phyloP scores from a whole-genome alignment of 2,797 vertebrate genomes.

The Columba guinea region DNA sequence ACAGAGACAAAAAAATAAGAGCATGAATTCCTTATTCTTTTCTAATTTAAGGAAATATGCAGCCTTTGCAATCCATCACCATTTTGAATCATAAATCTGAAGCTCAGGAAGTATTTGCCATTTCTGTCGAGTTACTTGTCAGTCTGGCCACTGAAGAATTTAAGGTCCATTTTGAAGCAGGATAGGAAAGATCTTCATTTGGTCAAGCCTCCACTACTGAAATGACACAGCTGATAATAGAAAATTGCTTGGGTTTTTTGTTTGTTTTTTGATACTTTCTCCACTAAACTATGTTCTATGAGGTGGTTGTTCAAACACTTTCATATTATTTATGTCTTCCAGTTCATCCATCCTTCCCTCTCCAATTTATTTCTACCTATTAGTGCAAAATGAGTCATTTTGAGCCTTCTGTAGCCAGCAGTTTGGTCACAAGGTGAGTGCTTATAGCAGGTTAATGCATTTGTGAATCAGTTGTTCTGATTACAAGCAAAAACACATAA shows the following conservation, averaged over 20 bases:
- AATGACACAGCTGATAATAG: neutral
- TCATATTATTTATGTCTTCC: neutral
- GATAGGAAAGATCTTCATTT: neutral
- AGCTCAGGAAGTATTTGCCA: neutral
- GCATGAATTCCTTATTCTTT: neutral
- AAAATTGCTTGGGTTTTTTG: neutral
- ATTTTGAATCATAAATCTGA: neutral
- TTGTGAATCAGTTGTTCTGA: neutral
- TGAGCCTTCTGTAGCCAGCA: neutral
- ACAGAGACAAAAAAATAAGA: neutral
- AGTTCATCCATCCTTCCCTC: neutral
- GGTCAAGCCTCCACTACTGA: neutral
- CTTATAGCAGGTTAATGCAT: neutral
- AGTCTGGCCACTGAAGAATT: neutral
- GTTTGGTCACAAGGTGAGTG: neutral
- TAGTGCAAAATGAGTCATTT: neutral
- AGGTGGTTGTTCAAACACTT: neutral
- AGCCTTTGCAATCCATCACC: neutral
- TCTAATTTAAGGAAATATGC: neutral
- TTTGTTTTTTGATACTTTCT: neutral
- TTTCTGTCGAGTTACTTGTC: neutral
- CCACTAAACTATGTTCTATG: neutral
- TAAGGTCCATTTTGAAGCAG: neutral
- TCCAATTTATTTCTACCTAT: neutral
- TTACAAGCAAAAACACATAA: neutral